A percentile compares a stretch with the other conserved stretches of the same genome.
These are phyloP conservation scores for Drosophila falleni DNA, from an alignment of 2,888 invertebrate species.

Conservation along the genomic window DNA sequence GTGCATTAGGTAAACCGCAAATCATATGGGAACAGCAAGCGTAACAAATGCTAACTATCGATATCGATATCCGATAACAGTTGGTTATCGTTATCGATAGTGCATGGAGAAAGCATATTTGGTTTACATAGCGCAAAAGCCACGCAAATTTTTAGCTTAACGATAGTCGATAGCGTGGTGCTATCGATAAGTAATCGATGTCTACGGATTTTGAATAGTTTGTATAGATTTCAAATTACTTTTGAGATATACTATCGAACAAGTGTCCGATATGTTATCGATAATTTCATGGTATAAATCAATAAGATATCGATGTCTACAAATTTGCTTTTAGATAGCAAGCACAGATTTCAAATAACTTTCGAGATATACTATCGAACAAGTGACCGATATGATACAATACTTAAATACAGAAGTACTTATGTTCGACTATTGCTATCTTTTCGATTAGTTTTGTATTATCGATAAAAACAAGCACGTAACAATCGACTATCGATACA, in stretches of 20 bases:
- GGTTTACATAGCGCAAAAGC: background rate
- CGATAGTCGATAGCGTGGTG: background rate
- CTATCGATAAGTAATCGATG: background rate
- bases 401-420: background rate
- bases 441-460: background rate
- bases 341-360: too few relatives aligned
- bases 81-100: background rate
- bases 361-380: too few relatives aligned
- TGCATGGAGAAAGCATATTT: background rate
- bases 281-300: conserved; percentile 1
- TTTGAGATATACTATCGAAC: background rate
- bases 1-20: conserved; percentile 3
- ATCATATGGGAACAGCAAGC: background rate
- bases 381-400: background rate
- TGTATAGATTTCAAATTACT: background rate
- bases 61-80: background rate
- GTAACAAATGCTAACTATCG: background rate
- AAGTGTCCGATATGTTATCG: too few relatives aligned
- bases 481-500: background rate
- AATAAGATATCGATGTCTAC: background rate
- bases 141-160: background rate
- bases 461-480: background rate
- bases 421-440: background rate
- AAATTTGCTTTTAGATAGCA: background rate
- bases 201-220: background rate